Base-by-base conservation (phyloP, 2,113 vertebrate genomes). In the Chiloscyllium plagiosum region DNA sequence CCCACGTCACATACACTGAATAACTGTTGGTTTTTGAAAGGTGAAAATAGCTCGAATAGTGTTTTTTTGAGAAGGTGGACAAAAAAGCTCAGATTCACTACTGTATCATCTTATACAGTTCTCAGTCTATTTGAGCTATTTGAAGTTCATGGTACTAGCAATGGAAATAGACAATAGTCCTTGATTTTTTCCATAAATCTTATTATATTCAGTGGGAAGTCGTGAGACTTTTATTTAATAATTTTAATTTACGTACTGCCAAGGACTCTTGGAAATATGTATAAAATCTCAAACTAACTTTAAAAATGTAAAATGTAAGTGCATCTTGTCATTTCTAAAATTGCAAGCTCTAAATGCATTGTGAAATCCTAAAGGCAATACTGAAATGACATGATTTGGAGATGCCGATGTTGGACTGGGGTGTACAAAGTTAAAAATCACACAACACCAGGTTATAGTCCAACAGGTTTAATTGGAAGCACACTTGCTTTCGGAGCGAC, bases 291-390 rank as follows among this genome's bases (percentile, higher is more conserved):
- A 20, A 20, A 10, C 42, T 94, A 42, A 94, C 92, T 72, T 76
- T 33, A 72, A 72, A 95, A 95, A 95, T 95, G 29, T 52, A 76
- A 76, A 95, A 70, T 37, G 52, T 95, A 90, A 61, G 26, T 61
- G 26, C 17, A 8, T 47, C 72, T 70, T 72, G 13, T 52, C 42
- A 72, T 72, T 95, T 95, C 24, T 29, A 72, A 72, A 47, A 95
- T 52, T 72, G 52, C 68, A 72, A 95, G 94, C 76, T 52, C 24
- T 52, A 76, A 47, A 72, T 33, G 47, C 4, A 20, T 70, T 95
- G 69, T 72, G 94, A 72, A 95, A 95, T 52, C 52, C 87, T 61
- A 69, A 72, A 72, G 69, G 72, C 72, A 95, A 95, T 76, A 69
- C 22, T 70, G 22, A 95, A 61, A 12, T 52, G 47, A 42, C 68